Conservation (phyloP, 2,888 invertebrate genomes). For the Xanthia togata region DNA sequence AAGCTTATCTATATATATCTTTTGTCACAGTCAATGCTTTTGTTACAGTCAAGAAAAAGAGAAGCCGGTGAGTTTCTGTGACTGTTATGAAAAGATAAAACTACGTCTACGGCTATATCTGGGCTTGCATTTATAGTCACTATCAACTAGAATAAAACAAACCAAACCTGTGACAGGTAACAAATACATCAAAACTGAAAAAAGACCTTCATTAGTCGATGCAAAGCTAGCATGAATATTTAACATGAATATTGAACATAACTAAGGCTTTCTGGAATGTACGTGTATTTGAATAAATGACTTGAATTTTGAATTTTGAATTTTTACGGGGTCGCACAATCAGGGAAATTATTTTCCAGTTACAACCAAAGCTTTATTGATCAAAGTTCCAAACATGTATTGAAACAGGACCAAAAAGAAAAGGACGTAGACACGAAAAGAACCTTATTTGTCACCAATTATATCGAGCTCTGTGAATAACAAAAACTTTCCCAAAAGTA, state of each 20-base stretch:
- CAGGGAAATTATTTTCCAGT: conserved; percentile 13
- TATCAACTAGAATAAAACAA: background rate
- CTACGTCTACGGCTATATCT: background rate
- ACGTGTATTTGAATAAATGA: no score
- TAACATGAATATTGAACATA: conserved; percentile 38
- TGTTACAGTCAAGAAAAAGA: background rate
- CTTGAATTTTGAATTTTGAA: no score
- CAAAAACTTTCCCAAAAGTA: conserved; percentile 18
- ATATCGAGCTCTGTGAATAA: conserved; percentile 16
- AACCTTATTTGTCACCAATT: conserved; percentile 21
- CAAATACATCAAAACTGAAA: conserved; percentile 4
- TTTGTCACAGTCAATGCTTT: background rate
- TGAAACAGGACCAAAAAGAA: conserved; percentile 18
- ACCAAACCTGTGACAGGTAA: background rate
- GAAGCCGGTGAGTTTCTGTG: background rate
- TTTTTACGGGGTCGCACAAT: conserved; percentile 1
- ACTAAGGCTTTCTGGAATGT: conserved; percentile 33
- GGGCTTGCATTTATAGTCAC: background rate
- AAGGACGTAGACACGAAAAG: background rate
- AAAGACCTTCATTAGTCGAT: conserved; percentile 17
- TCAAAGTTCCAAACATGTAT: conserved; percentile 24
- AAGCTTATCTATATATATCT: no score
- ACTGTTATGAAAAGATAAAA: conserved; percentile 11
- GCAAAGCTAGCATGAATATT: conserved; percentile 17
- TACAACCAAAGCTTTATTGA: conserved; percentile 2